These are phyloP conservation scores for Diabrotica undecimpunctata DNA, from an alignment of 1,140 invertebrate species.

Conservation along the genomic window DNA sequence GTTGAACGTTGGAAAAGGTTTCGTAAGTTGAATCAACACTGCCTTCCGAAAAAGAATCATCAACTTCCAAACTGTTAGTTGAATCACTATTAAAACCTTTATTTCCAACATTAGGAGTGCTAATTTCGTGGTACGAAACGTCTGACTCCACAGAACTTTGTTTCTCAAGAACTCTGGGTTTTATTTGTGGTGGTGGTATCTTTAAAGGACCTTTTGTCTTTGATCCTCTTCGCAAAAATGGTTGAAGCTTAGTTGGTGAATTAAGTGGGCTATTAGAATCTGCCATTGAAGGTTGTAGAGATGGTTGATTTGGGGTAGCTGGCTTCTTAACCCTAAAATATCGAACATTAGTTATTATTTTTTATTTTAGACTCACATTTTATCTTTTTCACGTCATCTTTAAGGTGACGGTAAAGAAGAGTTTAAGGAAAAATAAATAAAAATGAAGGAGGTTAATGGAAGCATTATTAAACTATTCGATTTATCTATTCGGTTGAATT, in stretches of 20 bases:
- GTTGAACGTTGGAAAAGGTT: not conserved
- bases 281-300: not conserved
- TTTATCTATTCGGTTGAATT: no score
- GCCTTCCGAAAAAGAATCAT: not conserved
- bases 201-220: not conserved
- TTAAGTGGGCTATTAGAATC: not conserved
- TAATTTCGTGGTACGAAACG: not conserved
- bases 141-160: not conserved
- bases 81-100: not conserved
- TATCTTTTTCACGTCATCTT: no score
- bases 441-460: no score
- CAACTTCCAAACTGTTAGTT: conserved; percentile 1
- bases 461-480: no score
- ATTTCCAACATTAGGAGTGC: no score
- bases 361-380: no score
- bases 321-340: no score
- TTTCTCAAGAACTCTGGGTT: not conserved
- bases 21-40: not conserved
- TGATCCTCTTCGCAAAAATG: not conserved
- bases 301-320: no score
- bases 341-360: no score
- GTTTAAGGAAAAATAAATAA: no score
- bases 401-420: no score
- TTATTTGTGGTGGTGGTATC: not conserved
- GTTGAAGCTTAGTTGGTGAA: not conserved